phyloP scores from a whole-genome alignment of 2,113 vertebrate species.

The Microcebus ravelobensis region DNA sequence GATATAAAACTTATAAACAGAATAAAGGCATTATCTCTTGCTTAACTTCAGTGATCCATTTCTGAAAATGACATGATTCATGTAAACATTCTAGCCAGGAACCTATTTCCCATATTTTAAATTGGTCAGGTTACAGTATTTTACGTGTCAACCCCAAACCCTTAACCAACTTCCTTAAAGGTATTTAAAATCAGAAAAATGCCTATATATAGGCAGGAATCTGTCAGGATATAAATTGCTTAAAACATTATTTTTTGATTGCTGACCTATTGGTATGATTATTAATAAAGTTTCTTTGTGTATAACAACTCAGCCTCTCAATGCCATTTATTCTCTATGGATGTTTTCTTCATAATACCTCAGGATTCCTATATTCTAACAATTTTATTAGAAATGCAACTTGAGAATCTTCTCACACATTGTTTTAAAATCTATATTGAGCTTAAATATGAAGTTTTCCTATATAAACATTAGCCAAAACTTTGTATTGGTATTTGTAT shows the following conservation, averaged over 20 bases:
- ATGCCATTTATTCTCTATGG: background rate
- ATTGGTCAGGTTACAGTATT: background rate
- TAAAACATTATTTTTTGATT: background rate
- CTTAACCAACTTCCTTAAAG: background rate
- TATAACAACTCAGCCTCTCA: too few relatives aligned
- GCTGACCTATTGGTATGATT: too few relatives aligned
- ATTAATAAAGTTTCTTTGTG: background rate
- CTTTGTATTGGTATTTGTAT: background rate
- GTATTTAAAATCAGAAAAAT: background rate
- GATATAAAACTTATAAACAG: background rate
- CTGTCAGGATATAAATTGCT: background rate
- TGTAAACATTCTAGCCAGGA: background rate
- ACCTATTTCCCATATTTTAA: background rate
- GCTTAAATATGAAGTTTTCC: background rate
- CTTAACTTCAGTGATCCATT: background rate
- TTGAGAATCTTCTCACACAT: background rate
- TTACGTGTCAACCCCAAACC: background rate
- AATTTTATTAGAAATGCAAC: background rate
- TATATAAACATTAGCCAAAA: background rate
- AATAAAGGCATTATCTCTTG: background rate
- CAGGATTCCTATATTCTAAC: background rate
- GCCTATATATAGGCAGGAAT: background rate
- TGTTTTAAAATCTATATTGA: background rate
- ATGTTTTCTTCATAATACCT: background rate
- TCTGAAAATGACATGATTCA: background rate